These are phyloP conservation scores for Brachionus rotundiformis DNA, from an alignment of 1,140 invertebrate species.

Conservation along the genomic window DNA sequence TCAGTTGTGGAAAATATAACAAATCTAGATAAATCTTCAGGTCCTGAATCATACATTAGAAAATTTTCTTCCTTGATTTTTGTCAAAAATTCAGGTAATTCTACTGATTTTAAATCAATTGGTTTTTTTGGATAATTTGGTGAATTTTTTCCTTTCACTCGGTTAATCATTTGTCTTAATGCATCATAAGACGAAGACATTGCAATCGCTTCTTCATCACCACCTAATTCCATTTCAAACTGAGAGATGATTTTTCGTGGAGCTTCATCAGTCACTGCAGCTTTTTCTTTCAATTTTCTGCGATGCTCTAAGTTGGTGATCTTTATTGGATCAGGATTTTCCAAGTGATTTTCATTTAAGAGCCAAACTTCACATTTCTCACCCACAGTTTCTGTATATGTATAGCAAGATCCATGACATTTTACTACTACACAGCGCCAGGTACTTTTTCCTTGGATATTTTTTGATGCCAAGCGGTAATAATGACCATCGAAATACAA, in stretches of 20 bases:
- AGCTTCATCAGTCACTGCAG: background rate
- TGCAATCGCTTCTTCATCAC: background rate
- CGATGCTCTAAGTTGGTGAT: background rate
- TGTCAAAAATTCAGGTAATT: slow-evolving; percentile 14
- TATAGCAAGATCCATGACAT: background rate
- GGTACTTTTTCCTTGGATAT: background rate
- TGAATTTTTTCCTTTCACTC: background rate
- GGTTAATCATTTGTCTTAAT: background rate
- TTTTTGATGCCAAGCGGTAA: background rate
- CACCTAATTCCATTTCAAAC: background rate
- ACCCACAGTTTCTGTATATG: background rate
- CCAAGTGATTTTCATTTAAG: background rate
- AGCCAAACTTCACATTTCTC: background rate
- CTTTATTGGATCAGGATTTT: background rate
- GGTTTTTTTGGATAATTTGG: background rate
- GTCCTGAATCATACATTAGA: background rate
- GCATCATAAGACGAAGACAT: background rate
- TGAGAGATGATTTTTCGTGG: slow-evolving; percentile 4
- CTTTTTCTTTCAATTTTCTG: background rate
- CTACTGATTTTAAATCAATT: background rate
- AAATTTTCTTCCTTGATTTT: background rate
- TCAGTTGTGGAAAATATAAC: background rate
- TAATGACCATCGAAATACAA: background rate
- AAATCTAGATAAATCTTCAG: background rate
- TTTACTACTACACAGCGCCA: background rate